Base-by-base conservation (phyloP, 2,113 vertebrate genomes). In the Gadus macrocephalus region DNA sequence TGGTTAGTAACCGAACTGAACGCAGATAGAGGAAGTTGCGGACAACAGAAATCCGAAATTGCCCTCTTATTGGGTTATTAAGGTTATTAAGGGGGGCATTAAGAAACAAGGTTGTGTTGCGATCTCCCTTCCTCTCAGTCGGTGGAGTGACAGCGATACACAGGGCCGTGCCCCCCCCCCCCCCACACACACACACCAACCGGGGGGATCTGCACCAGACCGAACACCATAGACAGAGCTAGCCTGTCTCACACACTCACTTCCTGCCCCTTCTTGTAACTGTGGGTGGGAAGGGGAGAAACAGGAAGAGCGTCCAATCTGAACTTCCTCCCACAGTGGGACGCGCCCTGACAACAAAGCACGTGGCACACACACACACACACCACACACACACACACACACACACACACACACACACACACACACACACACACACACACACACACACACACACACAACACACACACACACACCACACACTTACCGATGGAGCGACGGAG, bases 401-500 rank as follows among this genome's bases (percentile, higher is more conserved):
- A 53, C 17, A 60, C n/a, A 67, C 53, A 70, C 31, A 55, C 71
- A 53, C 68, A 62, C 31, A 14, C 35, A 6, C 5, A 12, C 42
- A 9, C 42, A 49, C 42, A 49, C 42, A 49, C 11, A 11, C 38
- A 0, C 0, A 31, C 60, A 90, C 95, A 25, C 25, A 25, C 25
- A 25, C 27, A 58, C 69, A 28, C 35, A 59, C 72, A 69, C 59
- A 53, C 17, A 60, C n/a, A 67, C 53, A 70, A 62, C 31, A 14
- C 35, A 6, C 5, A 12, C 42, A 9, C 42, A 49, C 42, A 49
- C 42, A 49, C 11, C 38, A 0, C 0, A 31, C 60, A 90, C 95
- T 87, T 90, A 97, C 96, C 95, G 0, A 96, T 88, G 63, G 88
- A 91, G 62, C 70, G 82, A 64, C 94, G 90, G 5, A 98, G 94